A percentile compares a stretch with the other conserved stretches of the same genome.
phyloP scores from a whole-genome alignment of 2,113 vertebrate species.

The zebrafish (Danio rerio) region GRCz12tu NC_133184.1:57025001-57025500 shows the following conservation, averaged over 20 bases:
- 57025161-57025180: not conserved
- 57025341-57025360: not conserved
- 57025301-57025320: not conserved
- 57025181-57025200: constrained; percentile 20
- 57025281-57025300: not conserved
- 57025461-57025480: not conserved
- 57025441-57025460: too few relatives aligned
- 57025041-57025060: too few relatives aligned
- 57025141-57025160: too few relatives aligned
- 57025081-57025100: too few relatives aligned
- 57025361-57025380: not conserved
- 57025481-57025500: not conserved
- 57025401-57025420: not conserved
- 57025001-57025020: too few relatives aligned
- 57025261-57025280: not conserved
- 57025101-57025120: too few relatives aligned
- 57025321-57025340: not conserved
- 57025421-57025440: not conserved
- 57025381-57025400: not conserved
- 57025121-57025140: too few relatives aligned
- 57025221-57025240: too few relatives aligned
- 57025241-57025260: not conserved
- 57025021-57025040: too few relatives aligned
- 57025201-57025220: not conserved
- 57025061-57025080: too few relatives aligned